Evolutionary conservation across 2,797 vertebrate species (phyloP).

Genomic region (Etheostoma nigrum): DNA sequence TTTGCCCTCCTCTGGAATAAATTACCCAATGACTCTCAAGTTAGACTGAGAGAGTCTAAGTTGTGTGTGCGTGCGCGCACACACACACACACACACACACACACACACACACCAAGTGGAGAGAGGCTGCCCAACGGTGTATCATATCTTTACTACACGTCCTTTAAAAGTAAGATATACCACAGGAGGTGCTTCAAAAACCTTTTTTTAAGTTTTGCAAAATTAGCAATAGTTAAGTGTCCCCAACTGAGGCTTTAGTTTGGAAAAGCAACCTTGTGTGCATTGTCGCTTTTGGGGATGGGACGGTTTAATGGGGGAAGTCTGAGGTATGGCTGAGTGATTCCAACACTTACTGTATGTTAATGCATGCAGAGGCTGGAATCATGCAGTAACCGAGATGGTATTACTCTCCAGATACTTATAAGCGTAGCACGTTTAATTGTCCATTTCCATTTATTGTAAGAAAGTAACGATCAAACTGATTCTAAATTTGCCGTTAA

Average conservation of each 20-base stretch:
- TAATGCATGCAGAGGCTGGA: constrained; percentile 30
- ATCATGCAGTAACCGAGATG: constrained; percentile 35
- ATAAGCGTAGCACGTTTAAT: constrained; percentile 46
- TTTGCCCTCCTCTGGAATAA: constrained; percentile 83
- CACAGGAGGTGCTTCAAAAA: constrained; percentile 15
- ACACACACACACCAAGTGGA: constrained; percentile 56
- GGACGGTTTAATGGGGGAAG: constrained; percentile 35
- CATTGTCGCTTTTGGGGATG: constrained; percentile 43
- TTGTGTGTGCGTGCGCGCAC: no score
- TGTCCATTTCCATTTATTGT: constrained; percentile 39
- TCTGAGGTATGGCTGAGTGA: constrained; percentile 48
- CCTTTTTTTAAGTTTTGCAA: constrained; percentile 9
- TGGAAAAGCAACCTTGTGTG: constrained; percentile 38
- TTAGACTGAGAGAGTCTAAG: constrained; percentile 44
- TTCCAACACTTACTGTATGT: constrained; percentile 47
- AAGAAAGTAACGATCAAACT: constrained; percentile 23
- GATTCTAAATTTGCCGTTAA: constrained; percentile 31
- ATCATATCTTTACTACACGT: constrained; percentile 44
- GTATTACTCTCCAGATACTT: constrained; percentile 41
- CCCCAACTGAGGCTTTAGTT: constrained; percentile 11
- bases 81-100: constrained; percentile 23
- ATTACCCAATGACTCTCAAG: constrained; percentile 81
- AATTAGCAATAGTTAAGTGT: constrained; percentile 35
- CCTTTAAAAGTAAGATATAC: constrained; percentile 24
- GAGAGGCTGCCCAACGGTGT: constrained; percentile 35